Evolutionary conservation across 2,888 invertebrate species (phyloP).

Genomic region (Hydropsyche betteni): DNA sequence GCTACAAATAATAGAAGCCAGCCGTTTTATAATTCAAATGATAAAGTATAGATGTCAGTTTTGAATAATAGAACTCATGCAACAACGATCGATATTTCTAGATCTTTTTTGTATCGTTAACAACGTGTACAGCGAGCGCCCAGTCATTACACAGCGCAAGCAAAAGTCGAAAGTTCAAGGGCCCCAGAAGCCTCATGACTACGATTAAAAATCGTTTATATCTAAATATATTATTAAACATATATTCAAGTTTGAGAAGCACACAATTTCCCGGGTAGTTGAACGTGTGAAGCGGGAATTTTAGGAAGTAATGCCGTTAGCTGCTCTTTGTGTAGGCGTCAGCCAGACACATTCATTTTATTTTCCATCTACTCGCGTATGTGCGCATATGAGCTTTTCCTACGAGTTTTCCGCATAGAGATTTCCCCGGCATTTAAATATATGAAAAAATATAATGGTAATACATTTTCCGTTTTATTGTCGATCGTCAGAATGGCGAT

Average conservation of each 20-base stretch:
- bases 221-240: neutral
- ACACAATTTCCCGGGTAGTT: constrained; percentile 5
- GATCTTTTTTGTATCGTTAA: constrained; percentile 4
- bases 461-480: no score
- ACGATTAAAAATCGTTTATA: neutral
- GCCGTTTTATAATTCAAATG: no score
- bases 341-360: constrained; percentile 31
- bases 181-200: neutral
- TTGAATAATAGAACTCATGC: no score
- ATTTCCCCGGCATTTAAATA: no score
- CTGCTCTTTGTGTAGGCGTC: constrained; percentile 26
- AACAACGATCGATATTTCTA: no score
- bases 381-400: neutral
- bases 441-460: no score
- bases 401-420: no score
- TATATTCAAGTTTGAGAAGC: constrained; percentile 23
- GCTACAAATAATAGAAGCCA: no score
- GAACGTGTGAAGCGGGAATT: constrained; percentile 45
- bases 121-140: neutral
- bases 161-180: constrained; percentile 11
- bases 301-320: constrained; percentile 38
- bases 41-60: no score
- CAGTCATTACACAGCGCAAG: no score
- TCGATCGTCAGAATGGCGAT: no score
- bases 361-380: neutral